These are phyloP conservation scores for Hestina assimilis DNA, from an alignment of 1,140 invertebrate species.

Conservation along the genomic window DNA sequence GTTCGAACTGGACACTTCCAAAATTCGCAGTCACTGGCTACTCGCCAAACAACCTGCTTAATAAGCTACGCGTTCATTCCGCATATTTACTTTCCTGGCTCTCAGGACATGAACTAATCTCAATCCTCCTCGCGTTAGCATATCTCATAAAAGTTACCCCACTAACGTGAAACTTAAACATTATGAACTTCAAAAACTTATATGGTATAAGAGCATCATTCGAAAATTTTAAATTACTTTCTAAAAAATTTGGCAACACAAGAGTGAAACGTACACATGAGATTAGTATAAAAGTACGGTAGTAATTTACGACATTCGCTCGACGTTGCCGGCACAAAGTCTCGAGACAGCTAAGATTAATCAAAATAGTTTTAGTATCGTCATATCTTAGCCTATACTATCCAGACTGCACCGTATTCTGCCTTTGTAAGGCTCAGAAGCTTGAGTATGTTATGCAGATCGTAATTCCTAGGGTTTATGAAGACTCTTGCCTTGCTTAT, in stretches of 20 bases:
- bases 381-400: background rate
- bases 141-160: constrained; percentile 23
- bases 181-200: constrained; percentile 21
- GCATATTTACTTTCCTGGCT: constrained; percentile 27
- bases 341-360: background rate
- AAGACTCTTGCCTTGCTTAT: constrained; percentile 15
- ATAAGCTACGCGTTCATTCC: constrained; percentile 40
- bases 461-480: constrained; percentile 29
- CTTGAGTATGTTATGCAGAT: constrained; percentile 12
- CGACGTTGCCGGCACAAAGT: background rate
- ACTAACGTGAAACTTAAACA: constrained; percentile 20
- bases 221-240: constrained; percentile 9
- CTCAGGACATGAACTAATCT: constrained; percentile 8
- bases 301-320: constrained; percentile 2
- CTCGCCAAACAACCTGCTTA: constrained; percentile 35
- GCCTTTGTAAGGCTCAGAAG: constrained; percentile 7
- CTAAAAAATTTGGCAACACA: constrained; percentile 2
- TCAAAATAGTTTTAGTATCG: constrained; percentile 1
- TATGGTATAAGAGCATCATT: constrained; percentile 13
- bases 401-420: background rate
- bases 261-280: no score
- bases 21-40: constrained; percentile 32
- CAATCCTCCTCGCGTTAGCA: constrained; percentile 1
- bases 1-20: constrained; percentile 25
- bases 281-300: no score